A percentile compares a stretch with the other conserved stretches of the same genome.
Conservation (phyloP, 2,888 invertebrate species). For the Lasioglossum calceatum region DNA sequence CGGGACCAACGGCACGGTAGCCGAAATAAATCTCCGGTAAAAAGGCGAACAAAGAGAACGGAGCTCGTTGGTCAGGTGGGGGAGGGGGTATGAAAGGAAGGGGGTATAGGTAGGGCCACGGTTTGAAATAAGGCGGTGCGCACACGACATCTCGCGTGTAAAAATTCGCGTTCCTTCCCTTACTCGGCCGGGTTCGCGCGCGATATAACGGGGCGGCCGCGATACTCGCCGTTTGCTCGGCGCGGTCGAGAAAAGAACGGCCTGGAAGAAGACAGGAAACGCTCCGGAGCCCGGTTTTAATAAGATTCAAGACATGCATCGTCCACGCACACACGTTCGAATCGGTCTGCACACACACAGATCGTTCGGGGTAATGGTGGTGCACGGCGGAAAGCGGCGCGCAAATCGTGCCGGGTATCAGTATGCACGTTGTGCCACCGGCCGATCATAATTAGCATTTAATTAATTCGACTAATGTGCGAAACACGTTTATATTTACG, state of each 20-base stretch:
- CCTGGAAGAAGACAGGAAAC: conserved; percentile 30
- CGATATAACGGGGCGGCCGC: conserved; percentile 50
- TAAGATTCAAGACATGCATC: conserved; percentile 73
- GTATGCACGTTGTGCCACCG: conserved; percentile 72
- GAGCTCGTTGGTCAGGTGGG: neutral
- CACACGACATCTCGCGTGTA: conserved; percentile 58
- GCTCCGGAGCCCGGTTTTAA: conserved; percentile 54
- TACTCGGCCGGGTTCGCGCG: conserved; percentile 17
- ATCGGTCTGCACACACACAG: neutral
- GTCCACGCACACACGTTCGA: conserved; percentile 12
- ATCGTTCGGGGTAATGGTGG: conserved; percentile 1
- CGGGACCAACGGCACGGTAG: conserved; percentile 36
- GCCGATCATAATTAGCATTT: conserved; percentile 81
- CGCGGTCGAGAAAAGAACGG: conserved; percentile 39
- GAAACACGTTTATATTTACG: conserved; percentile 79
- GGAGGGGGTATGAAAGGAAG: neutral
- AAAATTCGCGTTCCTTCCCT: conserved; percentile 45
- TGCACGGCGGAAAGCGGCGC: conserved; percentile 35
- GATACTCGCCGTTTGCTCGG: conserved; percentile 47
- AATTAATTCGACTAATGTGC: conserved; percentile 81
- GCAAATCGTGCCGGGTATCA: conserved; percentile 66
- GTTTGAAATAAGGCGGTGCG: conserved; percentile 39
- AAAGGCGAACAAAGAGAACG: conserved; percentile 34
- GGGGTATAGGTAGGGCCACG: neutral
- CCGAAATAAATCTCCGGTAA: conserved; percentile 51